Conservation (phyloP, 2,888 invertebrate species). For the Gisinianus flammeolus region DNA sequence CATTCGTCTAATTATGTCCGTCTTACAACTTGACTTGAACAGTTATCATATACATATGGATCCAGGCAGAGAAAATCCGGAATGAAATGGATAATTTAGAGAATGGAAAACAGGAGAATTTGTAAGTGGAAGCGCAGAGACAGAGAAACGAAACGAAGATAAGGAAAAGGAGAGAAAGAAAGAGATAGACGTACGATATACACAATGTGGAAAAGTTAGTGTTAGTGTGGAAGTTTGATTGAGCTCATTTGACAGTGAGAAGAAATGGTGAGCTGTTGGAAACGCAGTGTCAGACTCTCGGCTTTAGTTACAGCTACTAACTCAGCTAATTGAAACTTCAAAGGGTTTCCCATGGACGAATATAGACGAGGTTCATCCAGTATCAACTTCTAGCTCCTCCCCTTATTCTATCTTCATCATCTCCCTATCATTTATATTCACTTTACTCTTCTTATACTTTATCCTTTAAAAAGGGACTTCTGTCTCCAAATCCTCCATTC, state of each 20-base stretch:
- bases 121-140: not conserved
- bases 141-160: too few species aligned
- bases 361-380: not conserved
- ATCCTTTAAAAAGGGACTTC: not conserved
- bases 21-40: not conserved
- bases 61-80: not conserved
- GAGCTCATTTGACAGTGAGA: constrained; percentile 37
- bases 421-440: not conserved
- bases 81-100: not conserved
- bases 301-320: constrained; percentile 29
- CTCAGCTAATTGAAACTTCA: constrained; percentile 37
- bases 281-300: constrained; percentile 3
- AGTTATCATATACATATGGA: not conserved
- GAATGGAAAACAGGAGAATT: not conserved
- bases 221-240: constrained; percentile 24
- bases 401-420: not conserved
- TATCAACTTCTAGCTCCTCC: not conserved
- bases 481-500: not conserved
- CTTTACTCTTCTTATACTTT: not conserved
- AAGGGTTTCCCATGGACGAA: not conserved
- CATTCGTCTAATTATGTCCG: constrained; percentile 12
- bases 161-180: not conserved
- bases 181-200: not conserved
- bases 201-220: not conserved
- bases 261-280: constrained; percentile 27